Base-by-base conservation (phyloP, 1,140 invertebrate genomes). In the Papilio xuthus region DNA sequence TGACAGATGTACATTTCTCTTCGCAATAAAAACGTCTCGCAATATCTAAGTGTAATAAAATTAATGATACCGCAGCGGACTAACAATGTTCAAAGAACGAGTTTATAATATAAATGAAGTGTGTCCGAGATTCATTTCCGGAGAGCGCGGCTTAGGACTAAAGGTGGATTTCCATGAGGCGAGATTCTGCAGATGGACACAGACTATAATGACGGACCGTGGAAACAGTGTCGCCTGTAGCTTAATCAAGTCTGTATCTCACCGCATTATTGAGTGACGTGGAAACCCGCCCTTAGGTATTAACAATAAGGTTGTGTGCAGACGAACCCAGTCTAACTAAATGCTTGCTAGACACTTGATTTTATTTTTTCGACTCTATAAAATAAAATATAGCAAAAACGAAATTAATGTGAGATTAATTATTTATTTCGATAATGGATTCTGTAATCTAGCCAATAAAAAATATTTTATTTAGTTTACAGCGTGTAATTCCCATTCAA, bases 61-160 rank as follows among this genome's bases (percentile, higher is more conserved):
- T 63, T 28, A 63, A 63, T 63, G 60, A 63, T 15, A 63, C 26
- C 26, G 12, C 60, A 26, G 60, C 60, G 12, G 1, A 10, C 9
- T 60, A 63, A 63, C 60, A 63, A 63, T 63, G 60, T 63, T 63
- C 60, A 63, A 63, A 63, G 60, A 63, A 63, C 60, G 15, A 63
- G 60, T 63, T 63, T 63, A 63, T 63, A 15, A 63, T 63, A 63
- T 63, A 63, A 63, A 63, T 28, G 60, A 28, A 63, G 26, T 28
- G 60, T 28, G 60, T 15, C 60, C 60, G 60, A 63, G 60, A 28
- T 63, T 63, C 60, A 63, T 63, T 63, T 63, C 60, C 60, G 60
- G 60, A 28, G 60, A 28, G 26, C 60, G 10, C 20, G 60, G 6
- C 32, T 37, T 37, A 37, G 13, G 44, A 13, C 13, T 47, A 15